Evolutionary conservation across 2,797 vertebrate species (phyloP), one percentile per base, ranked within the genome.

Genomic region (Falco cherrug): DNA sequence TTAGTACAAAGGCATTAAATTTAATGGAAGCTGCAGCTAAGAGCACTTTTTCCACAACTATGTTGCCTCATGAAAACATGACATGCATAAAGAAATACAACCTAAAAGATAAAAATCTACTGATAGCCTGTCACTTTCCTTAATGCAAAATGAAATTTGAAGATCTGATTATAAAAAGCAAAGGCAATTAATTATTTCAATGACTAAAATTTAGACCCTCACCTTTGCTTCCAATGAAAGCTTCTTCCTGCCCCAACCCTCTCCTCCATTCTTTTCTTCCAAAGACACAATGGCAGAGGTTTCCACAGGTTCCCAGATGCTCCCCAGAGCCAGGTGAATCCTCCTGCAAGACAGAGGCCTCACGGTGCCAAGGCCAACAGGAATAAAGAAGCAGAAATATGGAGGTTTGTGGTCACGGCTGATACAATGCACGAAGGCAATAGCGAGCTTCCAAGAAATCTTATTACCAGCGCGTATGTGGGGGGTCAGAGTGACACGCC

Each of bases 301-400:
- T 90, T 81, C 39, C 8, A 5, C 4, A 43, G 53, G 68, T 37
- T 11, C 63, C 22, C 28, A 9, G 69, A 26, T 31, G 35, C 45
- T 73, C 41, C 43, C 33, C 17, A 48, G 56, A 67, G 43, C 16
- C 22, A 65, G 50, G 10, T 53, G 54, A 68, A n/a, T 6, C 22
- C 20, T 59, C 5, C 3, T 13, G 5, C 1, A 1, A 29, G 39
- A 17, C 35, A 63, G 29, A 59, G 11, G 8, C n/a, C 15, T 53
- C 0, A 0, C 2, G 1, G 29, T 26, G 26, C 33, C 29, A 20
- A 61, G 17, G 11, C 39, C 10, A 31, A 45, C 9, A 13, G 71
- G 53, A 43, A 71, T 14, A 85, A 89, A 45, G 28, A 7, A 56
- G 18, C 4, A 18, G 1, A 43, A 31, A 35, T 16, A 11, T 3